Evolutionary conservation across 2,888 invertebrate species (phyloP).

Genomic region (Caenorhabditis panamensis): DNA sequence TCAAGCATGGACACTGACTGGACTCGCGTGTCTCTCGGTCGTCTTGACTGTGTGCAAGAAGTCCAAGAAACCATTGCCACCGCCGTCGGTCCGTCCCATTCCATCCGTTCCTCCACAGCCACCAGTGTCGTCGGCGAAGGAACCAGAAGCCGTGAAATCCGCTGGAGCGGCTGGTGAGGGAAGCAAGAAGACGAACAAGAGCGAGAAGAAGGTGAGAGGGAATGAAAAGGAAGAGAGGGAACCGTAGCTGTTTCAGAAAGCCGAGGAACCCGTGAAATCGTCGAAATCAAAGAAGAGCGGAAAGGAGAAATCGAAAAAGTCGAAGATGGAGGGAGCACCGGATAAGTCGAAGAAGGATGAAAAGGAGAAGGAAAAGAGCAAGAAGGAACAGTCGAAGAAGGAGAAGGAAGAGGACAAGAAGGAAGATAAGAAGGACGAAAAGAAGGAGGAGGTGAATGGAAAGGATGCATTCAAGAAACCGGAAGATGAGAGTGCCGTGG

Average conservation of each 20-base stretch:
- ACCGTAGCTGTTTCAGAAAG: constrained; percentile 15
- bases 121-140: not conserved
- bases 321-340: constrained; percentile 6
- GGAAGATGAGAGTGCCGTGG: constrained; percentile 52
- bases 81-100: not conserved
- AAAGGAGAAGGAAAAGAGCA: constrained; percentile 19
- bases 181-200: not conserved
- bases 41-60: constrained; percentile 22
- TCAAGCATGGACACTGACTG: constrained; percentile 9
- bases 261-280: constrained; percentile 3
- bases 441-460: constrained; percentile 38
- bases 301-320: not conserved
- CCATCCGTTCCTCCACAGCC: not conserved
- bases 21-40: constrained; percentile 27
- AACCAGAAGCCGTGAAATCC: constrained; percentile 2
- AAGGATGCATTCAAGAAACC: constrained; percentile 59
- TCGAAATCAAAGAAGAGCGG: not conserved
- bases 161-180: constrained; percentile 8
- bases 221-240: constrained; percentile 23
- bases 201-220: constrained; percentile 13
- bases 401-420: constrained; percentile 14
- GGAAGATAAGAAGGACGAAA: constrained; percentile 38
- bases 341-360: constrained; percentile 17
- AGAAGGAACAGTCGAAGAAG: constrained; percentile 12
- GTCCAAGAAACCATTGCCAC: not conserved